phyloP scores from a whole-genome alignment of 2,113 vertebrate genomes.

The human region DNA sequence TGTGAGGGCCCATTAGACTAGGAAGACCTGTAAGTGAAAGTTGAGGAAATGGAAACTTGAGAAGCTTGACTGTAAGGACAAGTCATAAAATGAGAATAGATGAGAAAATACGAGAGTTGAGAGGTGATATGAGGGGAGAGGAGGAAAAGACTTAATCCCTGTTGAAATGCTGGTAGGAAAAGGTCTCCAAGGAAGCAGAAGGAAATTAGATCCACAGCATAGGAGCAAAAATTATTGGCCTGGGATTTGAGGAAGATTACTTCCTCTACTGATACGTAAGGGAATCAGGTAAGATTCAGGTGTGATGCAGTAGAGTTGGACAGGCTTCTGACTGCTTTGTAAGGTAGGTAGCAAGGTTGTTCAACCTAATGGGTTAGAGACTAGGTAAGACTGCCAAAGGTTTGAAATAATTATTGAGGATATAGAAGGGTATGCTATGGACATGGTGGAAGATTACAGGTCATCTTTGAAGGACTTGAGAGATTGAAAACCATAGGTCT shows the following conservation, averaged over 20 bases:
- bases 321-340: neutral
- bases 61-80: neutral
- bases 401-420: slow-evolving; percentile 3
- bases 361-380: neutral
- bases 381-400: neutral
- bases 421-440: neutral
- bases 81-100: neutral
- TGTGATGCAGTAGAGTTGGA: neutral
- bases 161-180: neutral
- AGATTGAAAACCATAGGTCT: neutral
- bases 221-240: neutral
- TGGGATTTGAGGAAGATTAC: neutral
- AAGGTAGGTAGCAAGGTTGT: neutral
- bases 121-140: neutral
- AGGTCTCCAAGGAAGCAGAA: neutral
- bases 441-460: neutral
- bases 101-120: neutral
- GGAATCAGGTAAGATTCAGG: neutral
- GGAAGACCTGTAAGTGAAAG: neutral
- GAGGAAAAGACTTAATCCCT: neutral
- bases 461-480: neutral
- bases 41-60: neutral
- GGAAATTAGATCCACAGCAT: neutral
- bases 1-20: neutral
- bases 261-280: neutral